Percentiles rank a stretch among this genome's conserved stretches.
Conservation (phyloP, 2,888 invertebrate species). For the Napeogenes sylphis region DNA sequence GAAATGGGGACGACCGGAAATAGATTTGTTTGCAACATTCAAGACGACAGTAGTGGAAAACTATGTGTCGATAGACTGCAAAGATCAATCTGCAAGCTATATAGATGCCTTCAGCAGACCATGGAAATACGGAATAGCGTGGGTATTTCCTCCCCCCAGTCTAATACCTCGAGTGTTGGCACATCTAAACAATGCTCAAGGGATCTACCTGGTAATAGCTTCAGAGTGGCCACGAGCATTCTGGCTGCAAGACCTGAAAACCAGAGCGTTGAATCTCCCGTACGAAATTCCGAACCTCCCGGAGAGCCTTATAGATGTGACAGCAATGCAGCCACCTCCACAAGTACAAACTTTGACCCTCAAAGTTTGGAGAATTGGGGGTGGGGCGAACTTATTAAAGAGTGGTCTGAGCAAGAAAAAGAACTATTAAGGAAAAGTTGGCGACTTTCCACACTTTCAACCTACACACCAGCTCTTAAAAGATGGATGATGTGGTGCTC, state of each 20-base stretch:
- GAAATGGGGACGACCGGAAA: conserved; percentile 27
- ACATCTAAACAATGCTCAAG: conserved; percentile 24
- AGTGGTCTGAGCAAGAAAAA: too few relatives aligned
- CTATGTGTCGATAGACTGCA: conserved; percentile 19
- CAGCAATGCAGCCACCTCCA: too few relatives aligned
- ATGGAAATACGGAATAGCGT: conserved; percentile 19
- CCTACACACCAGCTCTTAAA: too few relatives aligned
- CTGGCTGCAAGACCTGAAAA: conserved; percentile 22
- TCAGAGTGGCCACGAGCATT: conserved; percentile 17
- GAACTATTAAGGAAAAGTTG: too few relatives aligned
- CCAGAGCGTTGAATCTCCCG: conserved; percentile 13
- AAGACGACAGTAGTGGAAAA: conserved; percentile 20
- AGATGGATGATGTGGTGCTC: too few relatives aligned
- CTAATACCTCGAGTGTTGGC: conserved; percentile 20
- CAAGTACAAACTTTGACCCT: too few relatives aligned
- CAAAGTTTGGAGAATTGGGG: too few relatives aligned
- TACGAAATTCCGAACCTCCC: conserved; percentile 17
- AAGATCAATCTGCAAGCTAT: conserved; percentile 12
- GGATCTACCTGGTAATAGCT: conserved; percentile 15
- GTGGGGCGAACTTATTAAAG: too few relatives aligned
- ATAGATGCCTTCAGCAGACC: conserved; percentile 18
- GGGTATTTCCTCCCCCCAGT: conserved; percentile 27
- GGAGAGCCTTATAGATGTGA: conserved; percentile 22
- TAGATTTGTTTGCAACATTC: conserved; percentile 29
- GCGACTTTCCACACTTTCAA: too few relatives aligned